These are phyloP conservation scores for Oncorhynchus clarkii DNA, from an alignment of 2,113 vertebrate species.

Conservation along the genomic window DNA sequence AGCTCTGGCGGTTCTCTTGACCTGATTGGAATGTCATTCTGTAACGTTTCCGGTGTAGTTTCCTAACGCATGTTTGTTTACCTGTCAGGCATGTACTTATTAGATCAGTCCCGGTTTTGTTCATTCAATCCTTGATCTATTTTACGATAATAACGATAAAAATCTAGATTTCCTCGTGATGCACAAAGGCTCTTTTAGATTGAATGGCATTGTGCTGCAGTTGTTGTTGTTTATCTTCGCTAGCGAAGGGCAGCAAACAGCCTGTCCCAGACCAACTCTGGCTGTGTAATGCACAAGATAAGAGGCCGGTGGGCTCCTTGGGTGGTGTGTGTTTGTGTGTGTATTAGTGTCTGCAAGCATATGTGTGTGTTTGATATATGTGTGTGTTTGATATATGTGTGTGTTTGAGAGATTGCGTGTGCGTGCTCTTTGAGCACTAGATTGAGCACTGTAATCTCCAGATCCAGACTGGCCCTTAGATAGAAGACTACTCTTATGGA, in stretches of 20 bases:
- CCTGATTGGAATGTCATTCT: no score
- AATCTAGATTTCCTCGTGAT: slow-evolving; percentile 47
- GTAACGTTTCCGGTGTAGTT: neutral
- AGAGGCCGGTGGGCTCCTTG: neutral
- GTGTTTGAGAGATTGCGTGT: slow-evolving; percentile 7
- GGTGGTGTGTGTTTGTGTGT: neutral
- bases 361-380: neutral
- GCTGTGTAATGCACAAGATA: slow-evolving; percentile 29
- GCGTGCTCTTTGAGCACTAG: slow-evolving; percentile 40
- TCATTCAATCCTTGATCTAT: no score
- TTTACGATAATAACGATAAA: neutral
- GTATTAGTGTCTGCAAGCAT: neutral
- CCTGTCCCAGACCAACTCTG: slow-evolving; percentile 35
- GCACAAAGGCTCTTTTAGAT: slow-evolving; percentile 55
- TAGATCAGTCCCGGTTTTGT: neutral
- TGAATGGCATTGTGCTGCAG: slow-evolving; percentile 59
- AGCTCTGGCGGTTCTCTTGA: no score
- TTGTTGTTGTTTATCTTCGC: slow-evolving; percentile 43
- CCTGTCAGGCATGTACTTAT: neutral
- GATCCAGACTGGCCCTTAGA: slow-evolving; percentile 22
- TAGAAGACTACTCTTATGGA: slow-evolving; percentile 18
- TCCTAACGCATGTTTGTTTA: slow-evolving; percentile 40
- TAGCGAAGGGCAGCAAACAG: slow-evolving; percentile 51
- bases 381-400: slow-evolving; percentile 10
- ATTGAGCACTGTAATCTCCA: slow-evolving; percentile 32